A percentile compares a stretch with the other conserved stretches of the same genome.
Conservation (phyloP, 2,113 vertebrate species). For the Tupaia chinensis region DNA sequence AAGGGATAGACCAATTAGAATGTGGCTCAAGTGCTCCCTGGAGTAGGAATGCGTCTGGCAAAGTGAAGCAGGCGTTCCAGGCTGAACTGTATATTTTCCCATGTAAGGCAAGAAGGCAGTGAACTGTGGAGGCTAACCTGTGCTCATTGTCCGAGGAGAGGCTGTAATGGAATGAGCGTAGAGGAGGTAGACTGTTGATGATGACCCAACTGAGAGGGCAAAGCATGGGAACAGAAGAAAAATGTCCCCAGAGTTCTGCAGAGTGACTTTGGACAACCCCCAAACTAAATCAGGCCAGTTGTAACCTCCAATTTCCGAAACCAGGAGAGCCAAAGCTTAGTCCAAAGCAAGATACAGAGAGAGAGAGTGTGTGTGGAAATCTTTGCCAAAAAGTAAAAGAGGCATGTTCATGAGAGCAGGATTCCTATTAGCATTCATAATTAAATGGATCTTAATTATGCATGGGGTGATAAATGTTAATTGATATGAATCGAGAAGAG, state of each 20-base stretch:
- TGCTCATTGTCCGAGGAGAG: neutral
- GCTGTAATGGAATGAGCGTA: neutral
- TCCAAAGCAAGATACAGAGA: neutral
- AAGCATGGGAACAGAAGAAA: neutral
- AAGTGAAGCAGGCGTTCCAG: neutral
- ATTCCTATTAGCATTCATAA: neutral
- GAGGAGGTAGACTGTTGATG: neutral
- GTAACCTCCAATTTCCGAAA: neutral
- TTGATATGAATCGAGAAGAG: conserved; percentile 26
- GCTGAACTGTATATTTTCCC: neutral
- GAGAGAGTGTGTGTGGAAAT: neutral
- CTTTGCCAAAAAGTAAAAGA: conserved; percentile 3
- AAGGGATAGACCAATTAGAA: neutral
- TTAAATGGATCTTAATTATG: conserved; percentile 47
- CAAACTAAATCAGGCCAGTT: neutral
- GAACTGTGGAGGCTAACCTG: neutral
- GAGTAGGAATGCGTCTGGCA: neutral
- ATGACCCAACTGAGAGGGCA: neutral
- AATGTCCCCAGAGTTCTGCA: neutral
- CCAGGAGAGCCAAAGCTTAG: neutral
- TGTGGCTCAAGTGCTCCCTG: neutral
- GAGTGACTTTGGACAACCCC: neutral
- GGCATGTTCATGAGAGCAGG: neutral
- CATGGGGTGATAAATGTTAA: conserved; percentile 34
- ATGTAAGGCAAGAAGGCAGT: neutral